These are phyloP conservation scores for Ganaspis brasiliensis DNA, from an alignment of 2,888 invertebrate genomes.

Conservation along the genomic window DNA sequence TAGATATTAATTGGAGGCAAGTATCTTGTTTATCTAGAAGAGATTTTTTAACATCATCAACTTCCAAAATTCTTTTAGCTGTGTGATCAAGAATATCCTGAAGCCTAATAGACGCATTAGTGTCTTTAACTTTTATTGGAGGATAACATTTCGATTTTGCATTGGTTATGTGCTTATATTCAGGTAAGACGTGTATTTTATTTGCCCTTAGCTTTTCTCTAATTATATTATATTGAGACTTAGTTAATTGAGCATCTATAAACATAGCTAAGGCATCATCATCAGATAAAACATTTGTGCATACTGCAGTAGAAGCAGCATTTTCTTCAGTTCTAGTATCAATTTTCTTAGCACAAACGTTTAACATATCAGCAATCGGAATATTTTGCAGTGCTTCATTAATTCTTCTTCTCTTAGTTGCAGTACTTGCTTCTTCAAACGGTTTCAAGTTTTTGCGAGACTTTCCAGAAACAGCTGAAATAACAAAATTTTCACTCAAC, in stretches of 20 bases:
- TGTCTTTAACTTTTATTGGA: not conserved
- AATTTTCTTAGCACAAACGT: not conserved
- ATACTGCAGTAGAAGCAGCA: not conserved
- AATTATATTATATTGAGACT: slow-evolving; percentile 11
- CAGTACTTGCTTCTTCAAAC: slow-evolving; percentile 4
- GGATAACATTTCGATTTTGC: not conserved
- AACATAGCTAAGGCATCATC: slow-evolving; percentile 26
- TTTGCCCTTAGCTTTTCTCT: not conserved
- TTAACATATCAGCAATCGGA: not conserved
- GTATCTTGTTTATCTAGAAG: not conserved
- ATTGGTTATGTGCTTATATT: not conserved
- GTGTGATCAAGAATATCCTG: not conserved
- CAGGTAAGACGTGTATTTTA: not conserved
- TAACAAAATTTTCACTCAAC: not conserved
- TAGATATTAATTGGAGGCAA: slow-evolving; percentile 10
- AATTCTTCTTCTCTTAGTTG: slow-evolving; percentile 8
- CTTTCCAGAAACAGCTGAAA: slow-evolving; percentile 7
- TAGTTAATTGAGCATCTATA: slow-evolving; percentile 23
- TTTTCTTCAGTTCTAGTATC: not conserved
- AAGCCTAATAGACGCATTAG: not conserved
- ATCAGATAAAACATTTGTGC: not conserved
- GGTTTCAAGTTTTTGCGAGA: not conserved
- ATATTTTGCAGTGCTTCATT: not conserved
- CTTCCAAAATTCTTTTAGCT: too few relatives aligned
- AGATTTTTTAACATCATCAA: not conserved